A percentile compares a stretch with the other conserved stretches of the same genome.
phyloP scores from a whole-genome alignment of 2,797 vertebrate genomes.

The Cynopterus sphinx region DNA sequence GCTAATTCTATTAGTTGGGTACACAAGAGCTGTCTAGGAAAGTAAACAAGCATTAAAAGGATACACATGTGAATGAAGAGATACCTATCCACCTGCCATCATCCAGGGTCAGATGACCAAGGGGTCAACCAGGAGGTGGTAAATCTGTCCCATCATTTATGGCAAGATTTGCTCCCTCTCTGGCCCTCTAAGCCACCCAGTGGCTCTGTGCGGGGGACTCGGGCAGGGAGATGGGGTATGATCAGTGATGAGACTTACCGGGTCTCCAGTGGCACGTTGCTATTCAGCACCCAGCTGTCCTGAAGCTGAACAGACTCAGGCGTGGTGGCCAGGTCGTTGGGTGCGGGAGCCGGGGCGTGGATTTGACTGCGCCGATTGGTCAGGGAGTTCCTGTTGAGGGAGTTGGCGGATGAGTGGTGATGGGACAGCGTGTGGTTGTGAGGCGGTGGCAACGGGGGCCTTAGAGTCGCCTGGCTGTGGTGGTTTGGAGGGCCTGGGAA shows the following conservation, averaged over 20 bases:
- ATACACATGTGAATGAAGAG: slow-evolving; percentile 66
- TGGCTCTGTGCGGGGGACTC: accelerated
- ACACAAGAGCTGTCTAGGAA: slow-evolving; percentile 57
- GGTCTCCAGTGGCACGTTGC: slow-evolving; percentile 92
- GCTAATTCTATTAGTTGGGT: slow-evolving; percentile 74
- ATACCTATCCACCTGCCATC: not conserved
- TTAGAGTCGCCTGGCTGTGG: slow-evolving; percentile 96
- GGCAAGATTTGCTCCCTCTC: not conserved
- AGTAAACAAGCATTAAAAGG: slow-evolving; percentile 72
- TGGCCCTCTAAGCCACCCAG: not conserved
- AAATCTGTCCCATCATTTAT: not conserved
- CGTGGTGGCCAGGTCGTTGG: slow-evolving; percentile 95
- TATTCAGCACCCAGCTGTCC: slow-evolving; percentile 93
- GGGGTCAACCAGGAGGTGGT: not conserved
- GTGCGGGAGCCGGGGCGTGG: slow-evolving; percentile 91
- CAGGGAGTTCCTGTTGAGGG: slow-evolving; percentile 97
- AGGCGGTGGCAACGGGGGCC: slow-evolving; percentile 96
- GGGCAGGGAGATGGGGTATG: accelerated
- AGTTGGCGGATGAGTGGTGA: slow-evolving; percentile 97
- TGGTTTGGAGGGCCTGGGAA: slow-evolving; percentile 94
- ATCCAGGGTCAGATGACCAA: not conserved
- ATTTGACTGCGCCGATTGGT: slow-evolving; percentile 95
- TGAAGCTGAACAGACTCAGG: slow-evolving; percentile 96
- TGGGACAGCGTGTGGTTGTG: slow-evolving; percentile 97
- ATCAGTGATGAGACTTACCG: slow-evolving; percentile 80